phyloP scores from a whole-genome alignment of 1,140 invertebrate species.

The Hesperophylax magnus region DNA sequence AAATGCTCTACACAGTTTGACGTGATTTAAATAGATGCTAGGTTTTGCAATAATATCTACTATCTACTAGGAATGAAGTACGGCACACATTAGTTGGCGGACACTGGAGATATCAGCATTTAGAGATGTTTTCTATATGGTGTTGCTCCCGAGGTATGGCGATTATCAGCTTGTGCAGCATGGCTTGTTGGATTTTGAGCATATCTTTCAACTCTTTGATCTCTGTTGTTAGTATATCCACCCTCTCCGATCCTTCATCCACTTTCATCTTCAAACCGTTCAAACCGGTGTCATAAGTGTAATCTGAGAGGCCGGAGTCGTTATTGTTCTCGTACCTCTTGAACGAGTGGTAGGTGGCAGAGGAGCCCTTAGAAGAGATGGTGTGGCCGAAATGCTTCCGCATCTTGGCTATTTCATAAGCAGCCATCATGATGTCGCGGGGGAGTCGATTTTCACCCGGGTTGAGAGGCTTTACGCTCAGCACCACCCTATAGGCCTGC shows the following conservation, averaged over 20 bases:
- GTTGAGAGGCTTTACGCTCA: slow-evolving; percentile 85
- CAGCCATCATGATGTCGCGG: slow-evolving; percentile 80
- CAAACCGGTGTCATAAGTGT: slow-evolving; percentile 67
- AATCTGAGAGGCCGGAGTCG: slow-evolving; percentile 69
- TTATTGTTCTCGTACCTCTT: slow-evolving; percentile 76
- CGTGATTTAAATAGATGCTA: no score
- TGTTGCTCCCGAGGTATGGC: slow-evolving; percentile 55
- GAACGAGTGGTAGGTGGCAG: slow-evolving; percentile 72
- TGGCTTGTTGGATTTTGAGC: slow-evolving; percentile 68
- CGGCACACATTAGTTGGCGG: no score
- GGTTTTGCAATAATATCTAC: no score
- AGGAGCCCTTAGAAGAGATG: slow-evolving; percentile 74
- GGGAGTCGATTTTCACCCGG: slow-evolving; percentile 84
- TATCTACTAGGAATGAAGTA: no score
- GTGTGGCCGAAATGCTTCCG: slow-evolving; percentile 78
- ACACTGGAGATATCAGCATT: slow-evolving; percentile 24
- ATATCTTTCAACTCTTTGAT: slow-evolving; percentile 76
- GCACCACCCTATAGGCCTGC: slow-evolving; percentile 81
- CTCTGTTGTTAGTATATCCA: slow-evolving; percentile 74
- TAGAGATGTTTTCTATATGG: slow-evolving; percentile 32
- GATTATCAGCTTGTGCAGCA: slow-evolving; percentile 66
- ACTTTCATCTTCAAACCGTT: slow-evolving; percentile 74
- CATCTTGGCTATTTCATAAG: slow-evolving; percentile 82
- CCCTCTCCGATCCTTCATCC: slow-evolving; percentile 74
- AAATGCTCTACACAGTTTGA: neutral